A percentile compares a stretch with the other conserved stretches of the same genome.
phyloP scores from a whole-genome alignment of 2,113 vertebrate species.

The Desmodus rotundus region DNA sequence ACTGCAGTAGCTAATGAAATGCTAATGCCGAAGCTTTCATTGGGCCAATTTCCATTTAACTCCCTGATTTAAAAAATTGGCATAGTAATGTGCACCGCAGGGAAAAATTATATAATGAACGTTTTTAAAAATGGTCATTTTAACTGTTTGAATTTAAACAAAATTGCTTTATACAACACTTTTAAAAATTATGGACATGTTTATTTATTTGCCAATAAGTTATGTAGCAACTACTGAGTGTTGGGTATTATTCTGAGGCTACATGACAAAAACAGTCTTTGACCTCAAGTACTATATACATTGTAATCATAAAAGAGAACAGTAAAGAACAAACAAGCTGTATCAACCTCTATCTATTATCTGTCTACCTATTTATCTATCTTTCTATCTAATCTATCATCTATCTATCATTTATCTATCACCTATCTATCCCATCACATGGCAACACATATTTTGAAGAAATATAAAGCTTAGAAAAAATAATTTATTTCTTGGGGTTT shows the following conservation, averaged over 20 bases:
- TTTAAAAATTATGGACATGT: neutral
- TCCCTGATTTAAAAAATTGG: neutral
- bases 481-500: neutral
- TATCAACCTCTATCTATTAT: neutral
- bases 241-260: neutral
- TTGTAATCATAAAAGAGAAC: neutral
- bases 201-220: neutral
- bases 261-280: neutral
- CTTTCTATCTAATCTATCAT: neutral
- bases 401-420: neutral
- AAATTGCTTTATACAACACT: neutral
- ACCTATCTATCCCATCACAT: neutral
- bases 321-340: neutral
- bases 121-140: neutral
- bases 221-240: neutral
- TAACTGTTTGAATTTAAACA: neutral
- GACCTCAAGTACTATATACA: neutral
- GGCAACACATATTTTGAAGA: neutral
- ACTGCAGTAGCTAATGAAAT: conserved; percentile 25
- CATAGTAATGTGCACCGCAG: neutral
- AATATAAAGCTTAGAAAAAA: neutral
- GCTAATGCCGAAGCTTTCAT: conserved; percentile 24
- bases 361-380: neutral
- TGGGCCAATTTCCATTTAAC: neutral
- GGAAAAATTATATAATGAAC: neutral